Evolutionary conservation across 2,797 vertebrate species (phyloP), one percentile per base, ranked within the genome.

Genomic region (Atherinosoma microstoma): DNA sequence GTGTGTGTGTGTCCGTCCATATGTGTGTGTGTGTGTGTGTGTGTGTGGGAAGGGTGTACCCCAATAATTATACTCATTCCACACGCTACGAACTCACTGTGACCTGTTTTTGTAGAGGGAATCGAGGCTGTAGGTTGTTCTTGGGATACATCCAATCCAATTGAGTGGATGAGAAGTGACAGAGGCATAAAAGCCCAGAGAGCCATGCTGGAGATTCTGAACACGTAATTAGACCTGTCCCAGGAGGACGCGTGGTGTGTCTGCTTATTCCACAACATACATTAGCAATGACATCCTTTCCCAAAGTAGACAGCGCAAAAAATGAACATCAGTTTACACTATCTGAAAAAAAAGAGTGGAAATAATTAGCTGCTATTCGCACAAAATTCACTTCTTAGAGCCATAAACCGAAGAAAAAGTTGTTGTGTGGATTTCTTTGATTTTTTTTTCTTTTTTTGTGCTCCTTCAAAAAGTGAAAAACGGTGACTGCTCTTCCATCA

Each of bases 1-100:
- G 62, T 6, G 30, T 29, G 29, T 20, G 35, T 29, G 40, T 38
- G 42, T 36, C 36, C 58, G 59, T 35, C 36, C 20, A 32, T 22
- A 1, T 22, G 22, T 2, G 0, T 42, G 61, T 13, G 53, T 35
- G 57, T n/a, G 32, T 45, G 40, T 35, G 53, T n/a, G 53, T 30
- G 5, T 16, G 22, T 1, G 0, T 24, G 36, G 62, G 66, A 22
- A 22, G 38, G 36, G 79, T 83, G 60, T 80, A 91, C 85, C 89
- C 87, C 81, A 92, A 93, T 95, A 93, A 94, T 94, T 93, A 93
- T 79, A 91, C 88, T 91, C 85, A 93, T 91, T 93, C 87, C 86
- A 84, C 85, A 91, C 87, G 75, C 83, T 62, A 79, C 79, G 87
- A 94, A 94, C 92, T 92, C 79, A 34, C 69, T 62, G 60, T 93